Evolutionary conservation across 2,113 vertebrate species (phyloP).

Genomic region (Euleptes europaea): DNA sequence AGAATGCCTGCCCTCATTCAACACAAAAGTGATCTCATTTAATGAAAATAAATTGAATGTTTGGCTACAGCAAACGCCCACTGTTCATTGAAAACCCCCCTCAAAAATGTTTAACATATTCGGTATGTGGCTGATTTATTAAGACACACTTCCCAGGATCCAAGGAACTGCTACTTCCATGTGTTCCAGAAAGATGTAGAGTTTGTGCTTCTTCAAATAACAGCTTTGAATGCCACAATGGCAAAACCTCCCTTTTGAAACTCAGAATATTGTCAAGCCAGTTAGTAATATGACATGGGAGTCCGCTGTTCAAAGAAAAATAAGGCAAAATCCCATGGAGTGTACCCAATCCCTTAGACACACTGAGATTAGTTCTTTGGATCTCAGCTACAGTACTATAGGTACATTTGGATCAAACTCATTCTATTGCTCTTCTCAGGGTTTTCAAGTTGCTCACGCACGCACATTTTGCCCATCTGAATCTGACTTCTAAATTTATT

Average conservation of each 20-base stretch:
- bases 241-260: neutral
- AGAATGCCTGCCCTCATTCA: neutral
- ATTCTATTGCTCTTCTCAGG: constrained; percentile 31
- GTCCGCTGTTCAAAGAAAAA: neutral
- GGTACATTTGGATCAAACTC: constrained; percentile 20
- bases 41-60: neutral
- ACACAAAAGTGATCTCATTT: neutral
- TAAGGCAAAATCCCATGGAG: neutral
- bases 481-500: constrained; percentile 32
- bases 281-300: neutral
- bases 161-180: neutral
- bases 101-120: constrained; percentile 26
- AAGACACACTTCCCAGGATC: fast-evolving
- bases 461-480: constrained; percentile 28
- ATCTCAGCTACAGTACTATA: neutral
- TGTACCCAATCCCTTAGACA: neutral
- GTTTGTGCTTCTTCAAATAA: neutral
- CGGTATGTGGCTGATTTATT: constrained; percentile 32
- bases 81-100: constrained; percentile 14
- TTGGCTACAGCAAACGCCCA: neutral
- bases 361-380: neutral
- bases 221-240: neutral
- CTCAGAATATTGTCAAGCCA: neutral
- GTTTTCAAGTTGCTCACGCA: constrained; percentile 31
- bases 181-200: neutral